Evolutionary conservation across 2,797 vertebrate genomes (phyloP).

Genomic region (Argyrosomus regius): DNA sequence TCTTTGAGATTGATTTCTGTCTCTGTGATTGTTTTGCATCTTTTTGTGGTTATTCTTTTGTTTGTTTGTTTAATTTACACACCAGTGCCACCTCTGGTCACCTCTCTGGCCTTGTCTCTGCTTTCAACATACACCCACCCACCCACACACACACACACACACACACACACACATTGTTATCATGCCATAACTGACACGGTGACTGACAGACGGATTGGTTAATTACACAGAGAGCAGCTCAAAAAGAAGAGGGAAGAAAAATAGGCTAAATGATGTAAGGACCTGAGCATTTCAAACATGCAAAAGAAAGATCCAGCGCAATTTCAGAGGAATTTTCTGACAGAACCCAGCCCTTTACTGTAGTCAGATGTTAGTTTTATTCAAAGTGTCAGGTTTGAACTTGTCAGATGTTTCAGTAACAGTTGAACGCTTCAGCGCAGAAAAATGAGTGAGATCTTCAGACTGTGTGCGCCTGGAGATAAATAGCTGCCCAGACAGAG

Average conservation of each 20-base stretch:
- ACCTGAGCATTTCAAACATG: slow-evolving; percentile 72
- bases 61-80: background rate
- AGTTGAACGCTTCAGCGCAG: slow-evolving; percentile 42
- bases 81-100: background rate
- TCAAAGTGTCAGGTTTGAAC: slow-evolving; percentile 71
- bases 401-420: slow-evolving; percentile 64
- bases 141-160: background rate
- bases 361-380: slow-evolving; percentile 70
- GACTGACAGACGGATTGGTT: slow-evolving; percentile 60
- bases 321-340: slow-evolving; percentile 73
- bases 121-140: background rate
- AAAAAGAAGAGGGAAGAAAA: slow-evolving; percentile 45
- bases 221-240: slow-evolving; percentile 54
- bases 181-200: slow-evolving; percentile 38
- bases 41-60: background rate
- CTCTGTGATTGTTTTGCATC: background rate
- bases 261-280: slow-evolving; percentile 69
- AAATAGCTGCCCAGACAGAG: slow-evolving; percentile 68
- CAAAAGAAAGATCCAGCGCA: slow-evolving; percentile 51
- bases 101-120: background rate
- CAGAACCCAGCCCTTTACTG: slow-evolving; percentile 42
- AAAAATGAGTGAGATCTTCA: slow-evolving; percentile 58
- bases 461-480: slow-evolving; percentile 61
- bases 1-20: background rate
- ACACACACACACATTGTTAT: slow-evolving; percentile 28